Conservation (phyloP, 2,113 vertebrate genomes). For the Myotis yumanensis region DNA sequence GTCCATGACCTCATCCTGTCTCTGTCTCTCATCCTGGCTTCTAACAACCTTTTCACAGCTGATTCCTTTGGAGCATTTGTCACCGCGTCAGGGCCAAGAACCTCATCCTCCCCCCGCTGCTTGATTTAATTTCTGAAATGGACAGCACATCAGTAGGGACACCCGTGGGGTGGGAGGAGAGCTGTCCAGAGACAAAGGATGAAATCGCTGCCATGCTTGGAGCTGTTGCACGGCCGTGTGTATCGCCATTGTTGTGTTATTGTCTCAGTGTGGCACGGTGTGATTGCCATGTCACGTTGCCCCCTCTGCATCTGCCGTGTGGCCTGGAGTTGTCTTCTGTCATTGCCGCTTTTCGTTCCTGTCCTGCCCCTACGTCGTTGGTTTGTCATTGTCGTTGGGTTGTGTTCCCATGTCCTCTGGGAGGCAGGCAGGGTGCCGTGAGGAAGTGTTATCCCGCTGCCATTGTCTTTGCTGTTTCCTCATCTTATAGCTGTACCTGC, state of each 20-base stretch:
- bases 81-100: slow-evolving; percentile 76
- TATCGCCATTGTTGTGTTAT: not conserved
- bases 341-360: not conserved
- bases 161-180: slow-evolving; percentile 54
- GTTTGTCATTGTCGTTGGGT: not conserved
- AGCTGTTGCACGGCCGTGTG: not conserved
- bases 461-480: not conserved
- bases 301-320: not conserved
- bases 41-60: slow-evolving; percentile 81
- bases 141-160: slow-evolving; percentile 74
- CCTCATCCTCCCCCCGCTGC: slow-evolving; percentile 70
- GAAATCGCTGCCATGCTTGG: slow-evolving; percentile 30
- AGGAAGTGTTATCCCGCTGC: not conserved
- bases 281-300: not conserved
- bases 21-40: slow-evolving; percentile 78
- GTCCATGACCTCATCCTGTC: slow-evolving; percentile 79
- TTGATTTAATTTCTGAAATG: slow-evolving; percentile 81
- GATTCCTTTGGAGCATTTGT: slow-evolving; percentile 79
- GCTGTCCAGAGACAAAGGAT: slow-evolving; percentile 70
- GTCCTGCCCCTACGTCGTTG: not conserved
- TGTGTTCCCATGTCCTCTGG: not conserved
- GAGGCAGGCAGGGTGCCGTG: not conserved
- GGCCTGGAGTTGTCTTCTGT: not conserved
- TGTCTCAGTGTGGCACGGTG: not conserved
- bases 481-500: not conserved